Evolutionary conservation across 2,113 vertebrate species (phyloP), one percentile per base, ranked within the genome.

Genomic region (Semnornis frantzii): DNA sequence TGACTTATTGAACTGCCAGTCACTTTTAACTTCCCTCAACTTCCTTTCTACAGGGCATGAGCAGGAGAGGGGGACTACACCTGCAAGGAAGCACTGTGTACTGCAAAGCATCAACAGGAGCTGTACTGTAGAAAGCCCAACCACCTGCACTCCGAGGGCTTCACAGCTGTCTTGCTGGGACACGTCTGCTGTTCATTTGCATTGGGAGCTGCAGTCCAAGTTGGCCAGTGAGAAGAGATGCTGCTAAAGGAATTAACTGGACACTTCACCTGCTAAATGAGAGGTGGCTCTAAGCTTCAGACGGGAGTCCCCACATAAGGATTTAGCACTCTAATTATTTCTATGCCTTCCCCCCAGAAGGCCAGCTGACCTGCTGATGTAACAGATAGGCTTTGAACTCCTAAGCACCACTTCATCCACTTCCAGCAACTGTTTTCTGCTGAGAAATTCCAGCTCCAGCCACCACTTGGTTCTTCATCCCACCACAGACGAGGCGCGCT

Each of bases 191-290:
- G 87, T 71, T 93, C 90, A 84, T 55, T 70, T 59, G 77, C 16
- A 4, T 15, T 64, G 88, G 77, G 92, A 94, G 94, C 95, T 96
- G 94, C 95, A 92, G 95, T 88, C 95, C 96, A 77, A 87, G 84
- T 15, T 58, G 83, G 83, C 89, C 95, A 94, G 78, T 14, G 95
- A 96, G 73, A 83, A 82, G 62, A 74, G 75, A 54, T 81, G 92
- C 88, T 88, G 64, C 91, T 94, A 63, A 92, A 87, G 95, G 93
- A 88, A 92, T 74, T 95, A 94, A 83, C 92, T 91, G 11, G 65
- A 85, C 65, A 25, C 86, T 81, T 81, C 86, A 89, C 75, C 90
- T 86, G 37, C 80, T 46, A 66, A 68, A 28, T n/a, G 86, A 50
- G 0, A 58, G 82, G 80, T 85, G 85, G 85, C 75, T 93, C 68